Percentiles rank a stretch among this genome's conserved stretches.
Evolutionary conservation across 2,797 vertebrate genomes (phyloP).

Genomic region (Lutjanus campechanus): DNA sequence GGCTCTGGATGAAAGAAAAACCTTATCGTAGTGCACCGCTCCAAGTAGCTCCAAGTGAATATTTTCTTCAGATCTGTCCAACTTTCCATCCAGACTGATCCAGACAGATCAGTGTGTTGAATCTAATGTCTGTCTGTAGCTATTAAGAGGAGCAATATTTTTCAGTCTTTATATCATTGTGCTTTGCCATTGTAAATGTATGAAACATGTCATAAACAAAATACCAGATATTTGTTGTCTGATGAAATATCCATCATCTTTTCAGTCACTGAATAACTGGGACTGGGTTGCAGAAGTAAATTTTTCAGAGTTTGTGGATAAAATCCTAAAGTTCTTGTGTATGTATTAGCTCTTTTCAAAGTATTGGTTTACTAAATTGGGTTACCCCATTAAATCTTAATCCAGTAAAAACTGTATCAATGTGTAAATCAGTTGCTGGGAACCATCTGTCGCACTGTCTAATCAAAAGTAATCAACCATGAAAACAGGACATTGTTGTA

Average conservation of each 20-base stretch:
- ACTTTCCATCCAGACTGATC: slow-evolving; percentile 14
- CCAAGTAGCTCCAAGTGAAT: slow-evolving; percentile 5
- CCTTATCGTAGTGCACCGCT: slow-evolving; percentile 15
- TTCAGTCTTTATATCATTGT: neutral
- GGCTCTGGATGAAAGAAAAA: slow-evolving; percentile 54
- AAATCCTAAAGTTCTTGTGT: neutral
- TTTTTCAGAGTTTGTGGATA: neutral
- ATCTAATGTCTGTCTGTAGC: neutral
- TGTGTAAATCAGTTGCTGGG: neutral
- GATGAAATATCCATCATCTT: neutral
- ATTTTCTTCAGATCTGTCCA: slow-evolving; percentile 40
- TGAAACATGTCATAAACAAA: neutral
- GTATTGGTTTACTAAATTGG: neutral
- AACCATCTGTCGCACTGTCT: neutral
- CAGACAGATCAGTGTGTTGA: slow-evolving; percentile 7
- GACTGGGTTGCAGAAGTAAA: no score
- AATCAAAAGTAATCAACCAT: neutral
- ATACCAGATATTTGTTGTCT: neutral
- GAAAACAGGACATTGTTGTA: neutral
- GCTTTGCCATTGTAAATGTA: neutral
- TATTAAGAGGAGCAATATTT: slow-evolving; percentile 2
- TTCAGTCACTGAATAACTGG: neutral
- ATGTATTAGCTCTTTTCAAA: neutral
- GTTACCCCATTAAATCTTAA: neutral
- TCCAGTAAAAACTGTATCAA: neutral